Conservation (phyloP, 2,888 invertebrate species). For the Lingula anatina region DNA sequence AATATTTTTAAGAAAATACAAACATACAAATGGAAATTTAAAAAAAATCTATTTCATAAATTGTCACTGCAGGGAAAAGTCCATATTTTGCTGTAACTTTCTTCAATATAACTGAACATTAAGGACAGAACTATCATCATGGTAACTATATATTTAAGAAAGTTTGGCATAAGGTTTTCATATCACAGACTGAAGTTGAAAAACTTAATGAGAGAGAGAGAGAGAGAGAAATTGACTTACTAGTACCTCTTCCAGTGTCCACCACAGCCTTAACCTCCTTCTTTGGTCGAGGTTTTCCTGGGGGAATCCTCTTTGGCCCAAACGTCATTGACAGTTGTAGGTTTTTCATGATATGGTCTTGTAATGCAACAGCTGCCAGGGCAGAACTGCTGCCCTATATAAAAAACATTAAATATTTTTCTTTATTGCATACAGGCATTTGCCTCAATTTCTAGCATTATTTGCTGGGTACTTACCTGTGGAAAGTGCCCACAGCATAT, state of each 20-base stretch:
- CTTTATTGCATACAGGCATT: no score
- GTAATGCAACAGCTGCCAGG: constrained; percentile 43
- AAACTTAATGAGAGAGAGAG: no score
- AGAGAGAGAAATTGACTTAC: no score
- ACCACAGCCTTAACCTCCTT: constrained; percentile 29
- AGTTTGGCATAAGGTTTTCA: no score
- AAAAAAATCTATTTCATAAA: neutral
- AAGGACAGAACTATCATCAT: neutral
- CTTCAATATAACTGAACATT: neutral
- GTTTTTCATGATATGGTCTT: constrained; percentile 40
- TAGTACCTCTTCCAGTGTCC: constrained; percentile 37
- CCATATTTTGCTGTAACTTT: neutral
- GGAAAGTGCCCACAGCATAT: no score
- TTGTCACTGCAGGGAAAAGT: neutral
- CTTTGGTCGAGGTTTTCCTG: constrained; percentile 28
- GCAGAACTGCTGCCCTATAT: constrained; percentile 15
- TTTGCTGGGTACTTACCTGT: no score
- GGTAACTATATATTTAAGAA: no score
- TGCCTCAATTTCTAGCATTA: no score
- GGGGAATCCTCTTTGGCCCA: constrained; percentile 23
- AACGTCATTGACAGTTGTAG: constrained; percentile 21
- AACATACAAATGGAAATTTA: neutral
- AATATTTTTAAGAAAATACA: neutral
- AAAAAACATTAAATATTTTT: no score
- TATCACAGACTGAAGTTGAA: no score